Conservation (phyloP, 2,113 vertebrate species). For the Mobula birostris region DNA sequence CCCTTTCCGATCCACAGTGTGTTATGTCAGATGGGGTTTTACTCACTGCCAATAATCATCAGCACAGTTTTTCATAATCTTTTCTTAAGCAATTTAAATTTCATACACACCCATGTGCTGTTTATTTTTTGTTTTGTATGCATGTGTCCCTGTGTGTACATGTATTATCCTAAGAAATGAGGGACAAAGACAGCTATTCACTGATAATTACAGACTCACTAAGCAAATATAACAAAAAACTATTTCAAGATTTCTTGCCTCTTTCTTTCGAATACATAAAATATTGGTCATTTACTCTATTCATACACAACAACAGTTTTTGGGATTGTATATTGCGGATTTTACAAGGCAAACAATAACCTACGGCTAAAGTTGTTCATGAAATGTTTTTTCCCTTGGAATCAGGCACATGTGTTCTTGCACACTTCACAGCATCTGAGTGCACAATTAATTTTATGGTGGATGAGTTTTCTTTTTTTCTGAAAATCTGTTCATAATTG, state of each 20-base stretch:
- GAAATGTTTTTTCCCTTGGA: slow-evolving; percentile 34
- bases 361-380: slow-evolving; percentile 11
- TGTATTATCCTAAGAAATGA: background rate
- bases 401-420: slow-evolving; percentile 38
- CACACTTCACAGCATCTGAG: slow-evolving; percentile 38
- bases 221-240: background rate
- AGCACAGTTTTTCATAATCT: slow-evolving; percentile 27
- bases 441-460: slow-evolving; percentile 38
- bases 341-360: slow-evolving; percentile 34
- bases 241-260: background rate
- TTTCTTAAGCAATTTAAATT: slow-evolving; percentile 33
- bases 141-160: too few species aligned
- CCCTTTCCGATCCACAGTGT: slow-evolving; percentile 49
- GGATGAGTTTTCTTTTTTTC: slow-evolving; percentile 37
- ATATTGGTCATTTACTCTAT: slow-evolving; percentile 2
- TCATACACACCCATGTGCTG: background rate
- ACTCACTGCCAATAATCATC: slow-evolving; percentile 36
- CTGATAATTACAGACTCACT: background rate
- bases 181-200: background rate
- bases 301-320: background rate
- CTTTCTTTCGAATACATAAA: background rate
- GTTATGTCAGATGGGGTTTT: slow-evolving; percentile 32
- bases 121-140: background rate
- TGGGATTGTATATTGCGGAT: slow-evolving; percentile 6
- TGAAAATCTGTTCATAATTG: slow-evolving; percentile 61